These are phyloP conservation scores for Ursus arctos DNA, from an alignment of 2,113 vertebrate genomes.

Conservation along the genomic window DNA sequence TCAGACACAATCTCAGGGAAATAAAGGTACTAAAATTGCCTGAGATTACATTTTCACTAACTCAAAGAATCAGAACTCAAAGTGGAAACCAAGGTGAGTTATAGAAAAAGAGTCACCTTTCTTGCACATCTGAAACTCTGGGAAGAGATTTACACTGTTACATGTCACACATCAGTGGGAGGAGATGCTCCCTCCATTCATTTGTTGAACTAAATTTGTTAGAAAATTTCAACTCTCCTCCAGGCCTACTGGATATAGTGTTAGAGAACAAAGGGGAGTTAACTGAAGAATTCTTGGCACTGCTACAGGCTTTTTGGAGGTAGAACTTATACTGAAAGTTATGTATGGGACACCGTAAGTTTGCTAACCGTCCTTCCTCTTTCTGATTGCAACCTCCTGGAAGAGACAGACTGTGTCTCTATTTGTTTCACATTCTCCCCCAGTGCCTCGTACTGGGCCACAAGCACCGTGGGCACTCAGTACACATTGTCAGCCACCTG, in stretches of 20 bases:
- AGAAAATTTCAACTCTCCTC: not conserved
- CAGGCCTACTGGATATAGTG: not conserved
- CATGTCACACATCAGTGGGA: not conserved
- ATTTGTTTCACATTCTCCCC: not conserved
- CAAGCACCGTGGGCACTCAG: not conserved
- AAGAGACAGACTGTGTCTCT: not conserved
- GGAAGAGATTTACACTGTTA: not conserved
- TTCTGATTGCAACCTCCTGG: not conserved
- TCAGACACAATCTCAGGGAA: not conserved
- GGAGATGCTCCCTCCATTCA: not conserved
- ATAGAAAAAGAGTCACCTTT: not conserved
- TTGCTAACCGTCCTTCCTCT: not conserved
- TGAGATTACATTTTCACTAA: slow-evolving; percentile 14
- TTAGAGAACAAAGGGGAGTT: not conserved
- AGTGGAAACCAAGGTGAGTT: slow-evolving; percentile 49
- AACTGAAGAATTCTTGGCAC: not conserved
- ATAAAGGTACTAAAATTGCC: not conserved
- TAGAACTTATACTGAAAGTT: slow-evolving; percentile 29
- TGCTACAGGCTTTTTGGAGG: not conserved
- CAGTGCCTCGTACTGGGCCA: not conserved
- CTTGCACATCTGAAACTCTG: not conserved
- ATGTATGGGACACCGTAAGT: not conserved
- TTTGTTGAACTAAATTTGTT: not conserved
- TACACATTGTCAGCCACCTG: not conserved
- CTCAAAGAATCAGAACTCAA: slow-evolving; percentile 38